Evolutionary conservation across 2,113 vertebrate species (phyloP).

Genomic region (Dunckerocampus dactyliophorus): DNA sequence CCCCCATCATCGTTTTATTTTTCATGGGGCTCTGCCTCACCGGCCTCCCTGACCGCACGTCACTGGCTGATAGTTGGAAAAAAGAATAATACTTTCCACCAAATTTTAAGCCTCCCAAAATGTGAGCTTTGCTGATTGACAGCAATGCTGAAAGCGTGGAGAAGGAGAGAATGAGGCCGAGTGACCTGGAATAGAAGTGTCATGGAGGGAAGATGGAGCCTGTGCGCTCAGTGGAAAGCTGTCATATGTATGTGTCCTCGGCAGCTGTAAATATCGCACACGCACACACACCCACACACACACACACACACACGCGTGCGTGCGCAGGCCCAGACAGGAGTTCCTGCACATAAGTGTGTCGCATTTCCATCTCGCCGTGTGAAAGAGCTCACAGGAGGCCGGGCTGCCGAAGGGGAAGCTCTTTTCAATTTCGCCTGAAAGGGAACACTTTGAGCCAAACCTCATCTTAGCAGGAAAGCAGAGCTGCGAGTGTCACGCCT

Average conservation of each 20-base stretch:
- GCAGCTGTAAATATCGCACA: slow-evolving; percentile 68
- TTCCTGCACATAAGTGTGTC: slow-evolving; percentile 58
- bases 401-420: slow-evolving; percentile 35
- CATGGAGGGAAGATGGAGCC: slow-evolving; percentile 62
- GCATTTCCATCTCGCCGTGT: slow-evolving; percentile 63
- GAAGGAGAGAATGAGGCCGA: slow-evolving; percentile 60
- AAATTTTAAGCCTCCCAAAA: slow-evolving; percentile 24
- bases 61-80: too few relatives aligned
- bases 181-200: slow-evolving; percentile 66
- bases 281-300: slow-evolving; percentile 54
- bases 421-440: slow-evolving; percentile 60
- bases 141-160: slow-evolving; percentile 46
- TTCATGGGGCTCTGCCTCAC: too few relatives aligned
- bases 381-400: slow-evolving; percentile 41
- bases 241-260: slow-evolving; percentile 68
- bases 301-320: slow-evolving; percentile 54
- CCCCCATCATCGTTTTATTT: too few relatives aligned
- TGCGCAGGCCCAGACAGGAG: slow-evolving; percentile 58
- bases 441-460: slow-evolving; percentile 46
- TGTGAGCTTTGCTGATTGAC: slow-evolving; percentile 52
- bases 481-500: slow-evolving; percentile 23
- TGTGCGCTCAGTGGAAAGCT: slow-evolving; percentile 68
- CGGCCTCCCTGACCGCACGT: too few relatives aligned
- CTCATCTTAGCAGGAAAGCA: slow-evolving; percentile 16
- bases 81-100: slow-evolving; percentile 27